Evolutionary conservation across 2,888 invertebrate genomes (phyloP).

Genomic region (Xestia rhomboidea): DNA sequence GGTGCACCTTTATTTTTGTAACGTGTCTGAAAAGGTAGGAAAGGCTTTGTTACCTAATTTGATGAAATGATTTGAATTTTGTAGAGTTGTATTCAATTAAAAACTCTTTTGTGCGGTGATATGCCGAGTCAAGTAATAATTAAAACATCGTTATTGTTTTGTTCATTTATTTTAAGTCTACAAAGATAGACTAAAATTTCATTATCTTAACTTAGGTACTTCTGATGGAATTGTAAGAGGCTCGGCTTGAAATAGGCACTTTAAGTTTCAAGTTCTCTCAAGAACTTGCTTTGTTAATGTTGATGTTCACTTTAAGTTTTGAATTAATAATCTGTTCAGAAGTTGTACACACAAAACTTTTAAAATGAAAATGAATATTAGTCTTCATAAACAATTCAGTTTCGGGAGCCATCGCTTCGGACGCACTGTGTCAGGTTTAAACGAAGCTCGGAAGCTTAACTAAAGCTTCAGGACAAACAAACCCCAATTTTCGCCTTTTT

Average conservation of each 20-base stretch:
- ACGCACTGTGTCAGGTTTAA: background rate
- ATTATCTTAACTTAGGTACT: conserved; percentile 1
- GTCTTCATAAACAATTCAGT: conserved; percentile 28
- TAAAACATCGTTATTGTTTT: background rate
- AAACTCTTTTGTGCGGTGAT: conserved; percentile 14
- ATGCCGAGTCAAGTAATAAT: background rate
- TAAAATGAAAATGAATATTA: background rate
- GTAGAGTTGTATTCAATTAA: conserved; percentile 22
- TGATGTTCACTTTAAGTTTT: conserved; percentile 47
- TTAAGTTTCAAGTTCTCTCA: conserved; percentile 25
- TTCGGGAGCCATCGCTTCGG: background rate
- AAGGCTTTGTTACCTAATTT: conserved; percentile 58
- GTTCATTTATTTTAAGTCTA: conserved; percentile 4
- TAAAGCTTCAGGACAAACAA: background rate
- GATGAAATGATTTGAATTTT: conserved; percentile 37
- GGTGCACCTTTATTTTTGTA: conserved; percentile 68
- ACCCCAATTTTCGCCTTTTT: conserved; percentile 6
- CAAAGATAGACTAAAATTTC: conserved; percentile 15
- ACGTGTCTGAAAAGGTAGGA: conserved; percentile 49
- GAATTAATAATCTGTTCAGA: conserved; percentile 42
- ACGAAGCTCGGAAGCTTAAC: conserved; percentile 2
- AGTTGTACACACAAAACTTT: conserved; percentile 23
- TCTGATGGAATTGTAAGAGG: conserved; percentile 18
- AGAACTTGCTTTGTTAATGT: conserved; percentile 26
- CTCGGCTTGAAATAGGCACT: conserved; percentile 10